A percentile compares a stretch with the other conserved stretches of the same genome.
phyloP scores from a whole-genome alignment of 1,140 invertebrate species.

The Alviniconcha marisindica region DNA sequence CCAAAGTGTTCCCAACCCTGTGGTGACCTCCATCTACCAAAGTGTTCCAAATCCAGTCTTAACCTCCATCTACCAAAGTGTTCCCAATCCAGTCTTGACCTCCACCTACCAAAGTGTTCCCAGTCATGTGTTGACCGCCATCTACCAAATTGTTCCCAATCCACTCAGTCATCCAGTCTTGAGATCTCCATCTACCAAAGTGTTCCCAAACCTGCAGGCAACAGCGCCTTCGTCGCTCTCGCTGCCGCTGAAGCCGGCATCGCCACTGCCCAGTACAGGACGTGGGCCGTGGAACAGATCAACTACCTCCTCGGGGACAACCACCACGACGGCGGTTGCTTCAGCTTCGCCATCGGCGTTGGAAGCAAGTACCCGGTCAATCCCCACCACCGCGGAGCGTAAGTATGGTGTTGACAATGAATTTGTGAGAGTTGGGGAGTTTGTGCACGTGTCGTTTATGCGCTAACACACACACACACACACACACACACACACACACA shows the following conservation, averaged over 20 bases:
- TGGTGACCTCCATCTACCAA: too few species aligned
- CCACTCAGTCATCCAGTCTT: too few species aligned
- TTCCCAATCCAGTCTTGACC: neutral
- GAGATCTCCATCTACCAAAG: too few species aligned
- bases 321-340: slow-evolving; percentile 76
- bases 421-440: too few species aligned
- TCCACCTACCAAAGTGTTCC: neutral
- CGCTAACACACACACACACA: neutral
- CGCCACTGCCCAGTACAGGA: slow-evolving; percentile 65
- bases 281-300: slow-evolving; percentile 81
- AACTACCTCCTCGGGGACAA: slow-evolving; percentile 81
- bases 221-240: slow-evolving; percentile 63
- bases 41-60: too few species aligned
- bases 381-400: slow-evolving; percentile 68
- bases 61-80: too few species aligned
- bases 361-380: slow-evolving; percentile 80
- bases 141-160: too few species aligned
- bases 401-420: too few species aligned
- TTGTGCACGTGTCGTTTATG: neutral
- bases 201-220: slow-evolving; percentile 52
- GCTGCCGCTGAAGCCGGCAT: slow-evolving; percentile 63
- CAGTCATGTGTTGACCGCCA: neutral
- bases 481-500: neutral
- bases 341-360: slow-evolving; percentile 83
- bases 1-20: too few species aligned